phyloP scores from a whole-genome alignment of 2,113 vertebrate genomes.

The Zosterops japonicus region DNA sequence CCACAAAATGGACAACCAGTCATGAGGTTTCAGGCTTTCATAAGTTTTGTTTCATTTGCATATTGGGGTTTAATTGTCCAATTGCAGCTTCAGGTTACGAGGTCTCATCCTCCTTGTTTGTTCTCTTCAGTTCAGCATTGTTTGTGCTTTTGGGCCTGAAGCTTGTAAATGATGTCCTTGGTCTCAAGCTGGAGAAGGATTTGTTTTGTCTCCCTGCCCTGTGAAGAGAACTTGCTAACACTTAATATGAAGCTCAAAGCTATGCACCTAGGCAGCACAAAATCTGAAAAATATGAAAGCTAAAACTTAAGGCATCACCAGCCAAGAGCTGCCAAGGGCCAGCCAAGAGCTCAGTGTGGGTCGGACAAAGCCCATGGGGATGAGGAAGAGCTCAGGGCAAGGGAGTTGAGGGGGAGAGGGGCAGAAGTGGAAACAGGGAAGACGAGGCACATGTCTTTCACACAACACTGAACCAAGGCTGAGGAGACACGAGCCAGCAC shows the following conservation, averaged over 20 bases:
- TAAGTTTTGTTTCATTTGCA: background rate
- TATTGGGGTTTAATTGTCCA: background rate
- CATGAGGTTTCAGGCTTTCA: background rate
- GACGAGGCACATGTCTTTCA: fast-evolving
- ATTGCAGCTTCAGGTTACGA: background rate
- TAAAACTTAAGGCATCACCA: background rate
- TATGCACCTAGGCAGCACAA: background rate
- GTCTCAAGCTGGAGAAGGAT: background rate
- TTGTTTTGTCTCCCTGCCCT: background rate
- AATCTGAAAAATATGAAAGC: background rate
- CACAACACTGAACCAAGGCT: background rate
- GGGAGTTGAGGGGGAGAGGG: fast-evolving
- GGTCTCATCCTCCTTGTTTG: background rate
- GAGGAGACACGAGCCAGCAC: background rate
- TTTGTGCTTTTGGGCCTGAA: background rate
- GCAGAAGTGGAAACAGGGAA: fast-evolving
- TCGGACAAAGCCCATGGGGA: background rate
- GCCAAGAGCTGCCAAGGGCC: background rate
- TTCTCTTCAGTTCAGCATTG: background rate
- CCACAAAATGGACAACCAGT: background rate
- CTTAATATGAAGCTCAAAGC: background rate
- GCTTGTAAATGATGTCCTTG: background rate
- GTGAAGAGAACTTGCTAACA: background rate
- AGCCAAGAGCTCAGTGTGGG: background rate
- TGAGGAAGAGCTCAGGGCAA: background rate